Evolutionary conservation across 2,113 vertebrate genomes (phyloP), one percentile per base, ranked within the genome.

Genomic region (Martes martes): DNA sequence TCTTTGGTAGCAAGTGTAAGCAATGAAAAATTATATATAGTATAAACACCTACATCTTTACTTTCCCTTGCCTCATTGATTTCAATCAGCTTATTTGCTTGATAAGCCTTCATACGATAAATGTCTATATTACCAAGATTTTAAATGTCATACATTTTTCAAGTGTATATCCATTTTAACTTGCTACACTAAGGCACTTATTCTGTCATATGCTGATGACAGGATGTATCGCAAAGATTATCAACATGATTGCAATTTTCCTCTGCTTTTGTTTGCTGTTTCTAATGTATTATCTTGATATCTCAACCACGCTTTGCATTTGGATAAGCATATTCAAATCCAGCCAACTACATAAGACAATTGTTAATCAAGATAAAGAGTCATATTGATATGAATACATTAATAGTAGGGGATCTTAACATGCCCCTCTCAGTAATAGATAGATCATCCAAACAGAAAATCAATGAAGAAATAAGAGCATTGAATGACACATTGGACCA

Each of bases 71-170:
- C 13, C 2, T 45, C 33, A 82, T 63, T 96, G 33, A 33, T 84
- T 96, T 76, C 78, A 94, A 59, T 91, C 50, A 33, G 24, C 18
- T 78, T 83, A 95, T 94, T 95, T 97, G 11, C 11, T 93, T 96
- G 80, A 15, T 19, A 92, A 92, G 47, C 5, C 23, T 96, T 90
- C 57, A 83, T 82, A 47, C 13, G n/a, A 71, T 67, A 79, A 92
- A 94, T 88, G 7, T 4, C 57, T 91, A 21, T 71, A 45, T 2
- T 80, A 74, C 50, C 82, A 73, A 6, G 61, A 89, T 78, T 91
- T 65, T 42, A 82, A 97, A 84, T 33, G 19, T 96, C 42, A 95
- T 19, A 50, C 15, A 47, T 90, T 74, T 85, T 92, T 89, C 45
- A 76, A 39, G 15, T 83, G 14, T 45, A 11, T 76, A 71, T 88